Base-by-base conservation (phyloP, 64 coral and sea anemone species). In the Actinia equina region DNA sequence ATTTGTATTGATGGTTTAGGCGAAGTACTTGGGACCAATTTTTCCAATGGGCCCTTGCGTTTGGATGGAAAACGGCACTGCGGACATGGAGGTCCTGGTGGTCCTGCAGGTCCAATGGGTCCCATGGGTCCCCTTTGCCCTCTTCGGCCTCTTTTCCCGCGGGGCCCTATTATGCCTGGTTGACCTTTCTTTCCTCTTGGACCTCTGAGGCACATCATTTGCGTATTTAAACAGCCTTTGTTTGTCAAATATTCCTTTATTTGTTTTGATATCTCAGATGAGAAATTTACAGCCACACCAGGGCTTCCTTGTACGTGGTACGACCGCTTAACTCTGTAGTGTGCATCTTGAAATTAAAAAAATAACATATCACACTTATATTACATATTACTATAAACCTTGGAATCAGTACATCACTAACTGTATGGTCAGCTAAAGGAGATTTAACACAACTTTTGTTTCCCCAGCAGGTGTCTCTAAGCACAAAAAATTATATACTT, bases 101-200 rank as follows among this genome's bases (percentile, higher is more conserved):
- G 22, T 44, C 62, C 62, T n/a, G 62, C 19, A n/a, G 62, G 62
- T 22, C 62, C 62, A 7, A 65, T n/a, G 7, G 62, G 62, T 22
- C 62, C 62, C n/a, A 65, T n/a, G 19, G 62, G 62, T 25, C 62
- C 62, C 22, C n/a, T 82, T 25, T 51, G 44, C 13, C 91, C 91
- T 20, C 53, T 54, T 61, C n/a, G 17, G 3, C 91, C 91, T 14
- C 46, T 85, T 55, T 43, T 52, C 20, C 87, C 91, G 4, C 37
- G 52, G 0, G 81, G 56, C 18, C 91, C 91, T 43, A 44, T 77
- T 43, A 79, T 80, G 7, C 91, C 91, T 45, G 80, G 82, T 62
- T 67, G 86, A n/a, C 91, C 89, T 7, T 52, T 25, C 53, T 56
- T 87, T 70, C 92, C 92, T 41, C 62, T 77, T 19, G 65, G 84